Base-by-base conservation (phyloP, 2,888 invertebrate species). In the Tachina fera region DNA sequence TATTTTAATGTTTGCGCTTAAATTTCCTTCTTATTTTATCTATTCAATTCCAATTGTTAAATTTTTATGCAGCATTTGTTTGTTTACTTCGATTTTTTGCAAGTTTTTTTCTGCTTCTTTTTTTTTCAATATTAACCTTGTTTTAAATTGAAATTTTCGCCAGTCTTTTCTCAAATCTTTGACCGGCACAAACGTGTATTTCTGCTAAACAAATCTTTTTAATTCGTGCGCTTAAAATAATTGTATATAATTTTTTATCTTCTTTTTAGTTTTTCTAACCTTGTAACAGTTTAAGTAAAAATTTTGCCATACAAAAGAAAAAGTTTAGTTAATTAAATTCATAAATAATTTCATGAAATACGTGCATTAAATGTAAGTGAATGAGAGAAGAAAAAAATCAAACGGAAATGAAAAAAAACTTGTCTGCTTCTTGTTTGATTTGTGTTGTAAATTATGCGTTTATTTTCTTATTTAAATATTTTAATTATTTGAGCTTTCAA, bases 111-210 rank as follows among this genome's bases (percentile, higher is more conserved):
- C 3, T 11, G 16, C n/a, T 16, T 10, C 3, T 16, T 16, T 19
- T 16, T 19, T 65, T 45, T 71, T 6, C 19, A 76, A 86, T 77
- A 61, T 79, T 83, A 80, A 80, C 68, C 86, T 79, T 76, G 76
- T 56, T 61, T 79, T 39, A 60, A 67, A 49, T 41, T 41, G 9
- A 39, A 77, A 47, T 22, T 72, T 77, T 71, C 76, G 74, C 61
- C 76, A 84, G 85, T 86, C 83, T 83, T 56, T 63, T 68, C 47
- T 56, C n/a, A 83, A 76, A 80, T 83, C 83, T 79, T 79, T 65
- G 43, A 41, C 53, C 76, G 43, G 71, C 76, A 83, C 53, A 75
- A 68, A 79, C 83, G 86, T 83, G 72, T 49, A 61, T 76, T 78
- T 80, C 56, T 47, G n/a, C 45, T 43, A 19, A 47, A 49, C 58